Percentiles rank a stretch among this genome's conserved stretches.
Evolutionary conservation across 2,797 vertebrate genomes (phyloP).

Genomic region (Gymnocypris eckloni): DNA sequence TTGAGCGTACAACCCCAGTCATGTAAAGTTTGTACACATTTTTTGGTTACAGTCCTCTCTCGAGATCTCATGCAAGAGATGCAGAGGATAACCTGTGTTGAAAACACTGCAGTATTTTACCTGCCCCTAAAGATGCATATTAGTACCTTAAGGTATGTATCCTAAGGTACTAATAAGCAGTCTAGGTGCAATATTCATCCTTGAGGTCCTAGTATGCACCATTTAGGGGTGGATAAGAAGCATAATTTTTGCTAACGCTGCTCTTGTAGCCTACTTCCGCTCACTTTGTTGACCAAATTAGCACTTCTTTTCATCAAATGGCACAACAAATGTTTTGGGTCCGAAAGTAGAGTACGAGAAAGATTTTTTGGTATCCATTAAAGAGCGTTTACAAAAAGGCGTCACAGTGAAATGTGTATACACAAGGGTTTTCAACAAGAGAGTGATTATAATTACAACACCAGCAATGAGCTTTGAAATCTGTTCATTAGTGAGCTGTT

Average conservation of each 20-base stretch:
- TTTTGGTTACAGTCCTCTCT: not conserved
- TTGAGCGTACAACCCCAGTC: too few relatives aligned
- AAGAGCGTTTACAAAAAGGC: conserved; percentile 43
- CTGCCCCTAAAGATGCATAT: not conserved
- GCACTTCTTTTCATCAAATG: conserved; percentile 34
- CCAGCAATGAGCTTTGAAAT: conserved; percentile 63
- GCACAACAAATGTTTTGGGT: conserved; percentile 29
- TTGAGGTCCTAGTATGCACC: not conserved
- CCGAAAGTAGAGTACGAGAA: conserved; percentile 10
- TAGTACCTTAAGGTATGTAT: not conserved
- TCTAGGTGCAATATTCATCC: not conserved
- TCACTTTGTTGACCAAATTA: conserved; percentile 45
- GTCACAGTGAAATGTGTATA: conserved; percentile 58
- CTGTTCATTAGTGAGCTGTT: conserved; percentile 55
- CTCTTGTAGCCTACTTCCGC: not conserved
- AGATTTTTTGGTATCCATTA: conserved; percentile 34
- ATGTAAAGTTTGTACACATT: too few relatives aligned
- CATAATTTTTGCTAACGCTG: not conserved
- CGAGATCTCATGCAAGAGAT: not conserved
- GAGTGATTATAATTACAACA: conserved; percentile 63
- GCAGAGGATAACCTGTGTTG: not conserved
- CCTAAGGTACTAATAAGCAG: not conserved
- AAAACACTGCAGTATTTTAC: not conserved
- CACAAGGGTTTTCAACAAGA: conserved; percentile 68
- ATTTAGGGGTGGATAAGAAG: too few relatives aligned